A percentile compares a stretch with the other conserved stretches of the same genome.
phyloP scores from a whole-genome alignment of 2,797 vertebrate genomes.

The Cyclura pinguis region DNA sequence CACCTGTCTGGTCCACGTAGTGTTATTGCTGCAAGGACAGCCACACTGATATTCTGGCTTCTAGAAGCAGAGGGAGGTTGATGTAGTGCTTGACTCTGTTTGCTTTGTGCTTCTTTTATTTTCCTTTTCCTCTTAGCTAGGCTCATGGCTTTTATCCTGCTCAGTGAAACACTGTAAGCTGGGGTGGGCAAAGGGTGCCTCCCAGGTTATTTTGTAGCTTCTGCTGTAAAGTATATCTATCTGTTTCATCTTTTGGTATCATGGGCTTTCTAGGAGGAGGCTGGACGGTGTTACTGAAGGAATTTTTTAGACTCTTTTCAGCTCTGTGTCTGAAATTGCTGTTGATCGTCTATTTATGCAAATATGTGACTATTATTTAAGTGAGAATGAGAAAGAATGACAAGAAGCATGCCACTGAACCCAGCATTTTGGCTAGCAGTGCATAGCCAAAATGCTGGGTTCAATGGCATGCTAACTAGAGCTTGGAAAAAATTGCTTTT shows the following conservation, averaged over 20 bases:
- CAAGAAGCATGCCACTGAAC: background rate
- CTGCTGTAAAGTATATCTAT: background rate
- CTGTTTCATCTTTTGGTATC: background rate
- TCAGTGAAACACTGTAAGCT: background rate
- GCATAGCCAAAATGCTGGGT: background rate
- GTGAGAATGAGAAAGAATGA: background rate
- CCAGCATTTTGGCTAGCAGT: no score
- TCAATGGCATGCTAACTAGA: background rate
- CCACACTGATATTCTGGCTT: background rate
- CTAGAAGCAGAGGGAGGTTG: background rate
- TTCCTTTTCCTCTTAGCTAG: background rate
- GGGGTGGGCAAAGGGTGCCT: no score
- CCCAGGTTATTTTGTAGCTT: no score
- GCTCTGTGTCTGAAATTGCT: background rate
- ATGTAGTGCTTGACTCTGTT: background rate
- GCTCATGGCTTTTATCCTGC: background rate
- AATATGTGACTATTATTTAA: background rate
- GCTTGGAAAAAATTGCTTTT: no score
- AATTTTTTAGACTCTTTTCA: background rate
- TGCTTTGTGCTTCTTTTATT: background rate
- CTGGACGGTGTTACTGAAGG: background rate
- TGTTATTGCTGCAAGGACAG: background rate
- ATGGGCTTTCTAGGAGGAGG: background rate
- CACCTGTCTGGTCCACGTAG: background rate
- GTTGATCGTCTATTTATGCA: background rate